Percentiles rank a stretch among this genome's conserved stretches.
Evolutionary conservation across 2,888 invertebrate genomes (phyloP).

Genomic region (Tipula vernalis): DNA sequence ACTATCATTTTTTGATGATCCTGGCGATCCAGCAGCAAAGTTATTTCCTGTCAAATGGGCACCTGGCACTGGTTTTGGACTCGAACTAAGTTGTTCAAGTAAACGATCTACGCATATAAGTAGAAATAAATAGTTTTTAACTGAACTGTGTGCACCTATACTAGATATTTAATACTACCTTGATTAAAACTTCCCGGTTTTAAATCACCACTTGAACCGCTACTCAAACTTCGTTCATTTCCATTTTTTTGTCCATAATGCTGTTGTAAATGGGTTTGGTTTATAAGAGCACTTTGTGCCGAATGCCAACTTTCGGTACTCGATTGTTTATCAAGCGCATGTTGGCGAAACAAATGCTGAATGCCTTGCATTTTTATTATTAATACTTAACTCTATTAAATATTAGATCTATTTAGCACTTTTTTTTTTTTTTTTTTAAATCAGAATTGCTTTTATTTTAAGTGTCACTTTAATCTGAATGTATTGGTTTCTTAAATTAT

Average conservation of each 20-base stretch:
- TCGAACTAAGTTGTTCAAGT: background rate
- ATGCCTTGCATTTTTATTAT: constrained; percentile 31
- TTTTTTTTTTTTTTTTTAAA: background rate
- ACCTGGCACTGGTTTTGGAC: constrained; percentile 7
- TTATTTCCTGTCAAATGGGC: background rate
- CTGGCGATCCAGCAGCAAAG: background rate
- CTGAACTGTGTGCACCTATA: background rate
- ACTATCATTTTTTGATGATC: background rate
- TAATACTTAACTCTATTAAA: background rate
- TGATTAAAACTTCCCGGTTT: background rate
- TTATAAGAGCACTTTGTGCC: constrained; percentile 19
- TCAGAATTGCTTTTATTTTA: background rate
- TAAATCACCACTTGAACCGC: background rate
- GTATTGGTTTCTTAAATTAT: background rate
- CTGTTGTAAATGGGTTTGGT: constrained; percentile 16
- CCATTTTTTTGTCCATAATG: constrained; percentile 14
- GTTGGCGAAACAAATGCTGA: constrained; percentile 35
- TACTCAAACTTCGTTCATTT: background rate
- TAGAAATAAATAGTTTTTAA: background rate
- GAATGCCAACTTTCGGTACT: constrained; percentile 40
- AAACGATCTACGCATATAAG: background rate
- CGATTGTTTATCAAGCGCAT: constrained; percentile 36
- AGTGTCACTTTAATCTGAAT: background rate
- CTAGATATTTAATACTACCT: background rate
- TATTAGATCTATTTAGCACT: background rate